Evolutionary conservation across 1,140 invertebrate species (phyloP), one percentile per base, ranked within the genome.

Genomic region (Phymorhynchus buccinoides): DNA sequence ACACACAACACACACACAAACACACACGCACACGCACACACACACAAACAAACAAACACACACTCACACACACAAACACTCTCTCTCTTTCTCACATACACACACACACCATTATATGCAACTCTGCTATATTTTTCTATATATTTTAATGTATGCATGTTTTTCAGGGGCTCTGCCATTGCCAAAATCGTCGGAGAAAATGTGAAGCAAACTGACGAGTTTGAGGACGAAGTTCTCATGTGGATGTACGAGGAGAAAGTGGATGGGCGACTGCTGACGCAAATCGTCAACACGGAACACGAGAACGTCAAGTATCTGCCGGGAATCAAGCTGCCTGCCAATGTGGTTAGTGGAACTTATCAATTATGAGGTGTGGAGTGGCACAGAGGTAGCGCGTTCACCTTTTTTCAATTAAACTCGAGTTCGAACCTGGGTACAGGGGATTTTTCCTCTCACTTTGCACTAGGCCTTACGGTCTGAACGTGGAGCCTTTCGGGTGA

Each of bases 291-390:
- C 94, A 96, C 96, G 90, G 96, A 97, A 6, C 98, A 99, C 94
- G 98, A 99, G 94, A 99, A 99, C 95, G 96, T 99, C 7, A 99
- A 99, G 94, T 99, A 99, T 94, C 95, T 99, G 87, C 98, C 98
- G 14, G 98, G 98, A 48, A 96, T 98, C 90, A 97, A 96, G 93
- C 93, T 99, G 52, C 98, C 98, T n/a, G 89, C 91, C 12, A 95
- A 95, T 92, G 93, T 95, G 85, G 93, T 94, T 90, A 87, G 93
- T 80, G 39, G 27, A 42, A 12, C n/a, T n/a, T n/a, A n/a, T n/a
- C n/a, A n/a, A n/a, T n/a, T n/a, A n/a, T n/a, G n/a, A n/a, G n/a
- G n/a, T n/a, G n/a, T n/a, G n/a, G n/a, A n/a, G n/a, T n/a, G n/a
- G n/a, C n/a, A n/a, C n/a, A n/a, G n/a, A n/a, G n/a, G n/a, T n/a